Evolutionary conservation across 2,888 invertebrate species (phyloP).

Genomic region (Noctua pronuba): DNA sequence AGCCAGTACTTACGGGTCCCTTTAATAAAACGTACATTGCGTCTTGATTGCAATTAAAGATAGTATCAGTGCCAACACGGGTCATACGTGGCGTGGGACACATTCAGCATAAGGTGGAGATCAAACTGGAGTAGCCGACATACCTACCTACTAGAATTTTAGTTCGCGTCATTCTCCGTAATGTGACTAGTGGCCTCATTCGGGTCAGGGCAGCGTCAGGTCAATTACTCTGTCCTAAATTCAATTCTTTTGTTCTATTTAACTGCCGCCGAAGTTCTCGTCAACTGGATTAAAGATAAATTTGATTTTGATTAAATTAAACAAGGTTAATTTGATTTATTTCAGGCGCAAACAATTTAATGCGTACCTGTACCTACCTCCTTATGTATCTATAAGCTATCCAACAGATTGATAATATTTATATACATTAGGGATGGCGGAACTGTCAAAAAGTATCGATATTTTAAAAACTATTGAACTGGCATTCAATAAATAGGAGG

Average conservation of each 20-base stretch:
- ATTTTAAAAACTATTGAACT: background rate
- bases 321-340: constrained; percentile 45
- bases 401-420: background rate
- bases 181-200: constrained; percentile 42
- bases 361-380: background rate
- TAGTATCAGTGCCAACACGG: constrained; percentile 35
- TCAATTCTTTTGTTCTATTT: constrained; percentile 63
- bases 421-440: background rate
- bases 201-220: constrained; percentile 62
- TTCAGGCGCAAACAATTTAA: constrained; percentile 5
- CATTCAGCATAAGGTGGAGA: constrained; percentile 15
- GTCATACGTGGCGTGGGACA: constrained; percentile 31
- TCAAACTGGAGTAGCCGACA: constrained; percentile 34
- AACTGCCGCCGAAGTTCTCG: constrained; percentile 15
- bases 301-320: constrained; percentile 17
- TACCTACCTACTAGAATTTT: constrained; percentile 21
- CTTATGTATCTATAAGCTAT: background rate
- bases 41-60: constrained; percentile 47
- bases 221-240: constrained; percentile 64
- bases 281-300: constrained; percentile 16
- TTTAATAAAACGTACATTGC: constrained; percentile 19
- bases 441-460: background rate
- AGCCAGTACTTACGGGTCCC: background rate
- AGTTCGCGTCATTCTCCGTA: constrained; percentile 39
- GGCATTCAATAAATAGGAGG: background rate